Conservation (phyloP, 2,113 vertebrate genomes). For the Rhinichthys klamathensis region DNA sequence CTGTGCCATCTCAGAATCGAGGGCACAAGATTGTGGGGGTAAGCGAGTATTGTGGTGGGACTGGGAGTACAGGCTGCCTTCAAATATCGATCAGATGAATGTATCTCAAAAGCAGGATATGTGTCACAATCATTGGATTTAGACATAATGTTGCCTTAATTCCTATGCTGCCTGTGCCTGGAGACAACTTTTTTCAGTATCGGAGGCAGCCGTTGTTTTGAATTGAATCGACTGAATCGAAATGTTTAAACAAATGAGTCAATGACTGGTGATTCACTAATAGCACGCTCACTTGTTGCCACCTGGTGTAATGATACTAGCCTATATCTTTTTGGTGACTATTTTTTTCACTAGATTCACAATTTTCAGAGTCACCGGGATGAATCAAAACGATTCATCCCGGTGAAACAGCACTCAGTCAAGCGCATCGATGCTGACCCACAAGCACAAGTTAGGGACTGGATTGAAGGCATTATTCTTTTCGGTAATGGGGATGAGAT, state of each 20-base stretch:
- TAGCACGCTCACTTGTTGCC: background rate
- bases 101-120: too few species aligned
- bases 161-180: too few species aligned
- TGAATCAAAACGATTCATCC: background rate
- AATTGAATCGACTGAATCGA: background rate
- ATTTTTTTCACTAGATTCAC: background rate
- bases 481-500: background rate
- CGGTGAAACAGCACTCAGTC: background rate
- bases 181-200: too few species aligned
- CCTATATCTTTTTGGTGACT: background rate
- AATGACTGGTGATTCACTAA: background rate
- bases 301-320: background rate
- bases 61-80: background rate
- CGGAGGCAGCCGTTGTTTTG: too few species aligned
- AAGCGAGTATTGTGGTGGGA: too few species aligned
- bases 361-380: background rate
- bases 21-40: too few species aligned
- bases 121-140: too few species aligned
- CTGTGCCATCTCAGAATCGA: background rate
- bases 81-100: background rate
- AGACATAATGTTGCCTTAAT: too few species aligned
- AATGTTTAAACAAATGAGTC: background rate
- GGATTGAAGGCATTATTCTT: background rate
- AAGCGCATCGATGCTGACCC: too few species aligned
- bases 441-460: background rate